Percentiles rank a stretch among this genome's conserved stretches.
phyloP scores from a whole-genome alignment of 2,888 invertebrate genomes.

The Fissipunctia ypsillon region DNA sequence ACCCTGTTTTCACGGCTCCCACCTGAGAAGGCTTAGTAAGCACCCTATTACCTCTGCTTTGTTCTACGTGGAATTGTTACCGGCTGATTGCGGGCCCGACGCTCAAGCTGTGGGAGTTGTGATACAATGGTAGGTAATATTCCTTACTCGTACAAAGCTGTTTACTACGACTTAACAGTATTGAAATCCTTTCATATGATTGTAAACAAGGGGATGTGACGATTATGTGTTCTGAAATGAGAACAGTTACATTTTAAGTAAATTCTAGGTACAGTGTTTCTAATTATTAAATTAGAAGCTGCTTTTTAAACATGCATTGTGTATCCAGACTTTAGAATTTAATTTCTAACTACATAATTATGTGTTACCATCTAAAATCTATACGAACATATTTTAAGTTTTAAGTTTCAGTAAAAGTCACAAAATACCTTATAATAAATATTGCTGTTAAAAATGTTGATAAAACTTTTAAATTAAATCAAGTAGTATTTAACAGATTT shows the following conservation, averaged over 20 bases:
- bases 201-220: neutral
- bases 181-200: neutral
- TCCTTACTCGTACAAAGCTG: conserved; percentile 9
- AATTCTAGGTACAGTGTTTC: neutral
- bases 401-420: neutral
- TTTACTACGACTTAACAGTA: neutral
- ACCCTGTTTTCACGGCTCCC: conserved; percentile 22
- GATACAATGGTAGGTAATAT: neutral
- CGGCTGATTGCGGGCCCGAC: conserved; percentile 46
- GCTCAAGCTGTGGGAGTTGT: conserved; percentile 9
- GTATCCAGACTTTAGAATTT: too few species aligned
- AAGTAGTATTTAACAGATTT: neutral
- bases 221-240: neutral
- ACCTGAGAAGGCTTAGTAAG: conserved; percentile 23
- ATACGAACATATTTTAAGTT: neutral
- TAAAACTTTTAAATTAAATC: conserved; percentile 15
- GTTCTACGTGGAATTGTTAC: conserved; percentile 55
- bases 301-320: too few species aligned
- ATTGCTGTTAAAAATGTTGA: neutral
- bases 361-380: neutral
- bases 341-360: neutral
- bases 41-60: conserved; percentile 36
- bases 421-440: neutral
- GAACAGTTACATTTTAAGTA: neutral
- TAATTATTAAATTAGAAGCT: neutral